Evolutionary conservation across 2,797 vertebrate genomes (phyloP), one percentile per base, ranked within the genome.

Genomic region (Hoplostethus mediterraneus): DNA sequence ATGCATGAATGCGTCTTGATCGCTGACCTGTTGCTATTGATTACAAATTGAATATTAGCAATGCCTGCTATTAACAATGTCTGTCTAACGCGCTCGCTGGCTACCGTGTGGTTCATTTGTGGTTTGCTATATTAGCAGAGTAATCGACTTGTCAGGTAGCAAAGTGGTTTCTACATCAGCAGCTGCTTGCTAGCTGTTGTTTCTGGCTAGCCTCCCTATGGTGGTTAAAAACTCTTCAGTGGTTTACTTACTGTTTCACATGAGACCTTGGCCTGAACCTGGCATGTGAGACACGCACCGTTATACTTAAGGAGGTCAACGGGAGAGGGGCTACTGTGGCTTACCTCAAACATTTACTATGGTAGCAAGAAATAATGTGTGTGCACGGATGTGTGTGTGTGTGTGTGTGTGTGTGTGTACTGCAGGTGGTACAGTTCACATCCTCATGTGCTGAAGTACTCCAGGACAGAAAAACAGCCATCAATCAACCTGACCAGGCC

Each of bases 361-460:
- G 52, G 80, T 48, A 56, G 62, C 75, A 66, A 47, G 64, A 78
- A 82, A 79, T 63, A 21, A 45, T 52, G 73, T 82, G 78, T 76
- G 73, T 79, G 67, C 61, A 8, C 48, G n/a, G 25, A 45, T 55
- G 33, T 69, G 62, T 71, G 52, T 58, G 7, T 67, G 60, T 65
- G 28, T 75, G 63, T 59, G 68, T 55, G 44, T 6, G 25, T 60
- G 16, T 57, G 3, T 6, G 25, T 60, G 16, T 57, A 2, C 28
- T 76, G 77, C 76, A 82, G 80, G 82, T 67, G 71, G 85, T 79
- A 77, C 67, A 82, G 73, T 77, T 86, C 86, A 87, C 84, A 65
- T 87, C 63, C 71, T 71, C 1, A 11, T 78, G 75, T 54, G 63
- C 64, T 64, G 61, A 81, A 48, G 58, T 66, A 58, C 80, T 59